Evolutionary conservation across 1,140 invertebrate genomes (phyloP).

Genomic region (Pectinophora gossypiella): DNA sequence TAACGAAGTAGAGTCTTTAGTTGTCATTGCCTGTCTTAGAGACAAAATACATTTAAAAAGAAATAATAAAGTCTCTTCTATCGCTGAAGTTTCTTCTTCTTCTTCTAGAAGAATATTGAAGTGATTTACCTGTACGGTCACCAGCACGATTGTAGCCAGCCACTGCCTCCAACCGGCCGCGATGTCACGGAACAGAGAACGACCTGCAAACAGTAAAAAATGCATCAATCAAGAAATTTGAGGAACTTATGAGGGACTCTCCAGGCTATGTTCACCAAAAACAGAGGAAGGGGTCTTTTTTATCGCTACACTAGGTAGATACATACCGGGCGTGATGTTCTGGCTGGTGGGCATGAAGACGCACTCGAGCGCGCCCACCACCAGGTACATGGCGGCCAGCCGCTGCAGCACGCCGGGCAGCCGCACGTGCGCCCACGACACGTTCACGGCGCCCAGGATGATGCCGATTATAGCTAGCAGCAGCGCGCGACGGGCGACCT

Average conservation of each 20-base stretch:
- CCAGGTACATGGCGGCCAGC: constrained; percentile 79
- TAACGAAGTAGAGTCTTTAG: too few relatives aligned
- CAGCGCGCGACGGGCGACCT: constrained; percentile 77
- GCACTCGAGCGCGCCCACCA: constrained; percentile 81
- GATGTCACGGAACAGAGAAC: constrained; percentile 80
- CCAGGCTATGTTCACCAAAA: too few relatives aligned
- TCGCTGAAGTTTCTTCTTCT: too few relatives aligned
- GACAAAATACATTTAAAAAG: too few relatives aligned
- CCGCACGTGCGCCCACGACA: constrained; percentile 2
- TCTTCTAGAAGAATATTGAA: too few relatives aligned
- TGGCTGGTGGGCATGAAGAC: constrained; percentile 59
- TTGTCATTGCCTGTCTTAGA: too few relatives aligned
- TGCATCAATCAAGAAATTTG: too few relatives aligned
- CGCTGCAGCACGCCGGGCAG: too few relatives aligned
- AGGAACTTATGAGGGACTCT: too few relatives aligned
- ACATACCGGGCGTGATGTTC: constrained; percentile 27
- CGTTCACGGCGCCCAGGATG: constrained; percentile 74
- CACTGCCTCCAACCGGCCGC: constrained; percentile 81
- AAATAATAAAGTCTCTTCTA: too few relatives aligned
- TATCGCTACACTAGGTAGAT: too few relatives aligned
- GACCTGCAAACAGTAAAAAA: constrained; percentile 43
- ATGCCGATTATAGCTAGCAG: constrained; percentile 83
- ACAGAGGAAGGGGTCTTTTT: too few relatives aligned
- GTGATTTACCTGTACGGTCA: constrained; percentile 72
- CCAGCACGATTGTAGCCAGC: constrained; percentile 77